These are phyloP conservation scores for Falco concolor DNA, from an alignment of 2,797 vertebrate species.

Conservation along the genomic window DNA sequence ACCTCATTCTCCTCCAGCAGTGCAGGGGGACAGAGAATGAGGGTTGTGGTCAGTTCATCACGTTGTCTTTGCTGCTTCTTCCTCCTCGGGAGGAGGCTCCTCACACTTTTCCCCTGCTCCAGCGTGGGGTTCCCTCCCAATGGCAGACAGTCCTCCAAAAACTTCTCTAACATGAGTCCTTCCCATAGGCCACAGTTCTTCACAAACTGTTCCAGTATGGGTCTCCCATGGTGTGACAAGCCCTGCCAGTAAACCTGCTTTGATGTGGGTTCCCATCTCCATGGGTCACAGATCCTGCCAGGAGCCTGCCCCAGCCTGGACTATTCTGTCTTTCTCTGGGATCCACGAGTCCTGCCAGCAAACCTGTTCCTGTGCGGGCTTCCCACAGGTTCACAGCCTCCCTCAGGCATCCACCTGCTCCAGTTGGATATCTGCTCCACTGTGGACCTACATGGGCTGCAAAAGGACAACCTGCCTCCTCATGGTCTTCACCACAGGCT, in stretches of 20 bases:
- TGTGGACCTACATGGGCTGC: not conserved
- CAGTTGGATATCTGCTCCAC: too few species aligned
- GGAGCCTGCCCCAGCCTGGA: not conserved
- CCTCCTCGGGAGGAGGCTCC: not conserved
- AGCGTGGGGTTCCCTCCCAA: not conserved
- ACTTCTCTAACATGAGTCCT: not conserved
- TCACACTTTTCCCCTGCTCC: not conserved
- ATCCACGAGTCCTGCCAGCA: too few species aligned
- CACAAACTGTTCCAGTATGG: not conserved
- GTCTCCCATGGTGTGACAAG: not conserved
- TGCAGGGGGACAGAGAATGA: not conserved
- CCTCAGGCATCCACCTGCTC: not conserved
- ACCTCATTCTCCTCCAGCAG: not conserved
- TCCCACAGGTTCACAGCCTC: too few species aligned
- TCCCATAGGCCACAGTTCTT: not conserved
- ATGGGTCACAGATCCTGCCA: not conserved
- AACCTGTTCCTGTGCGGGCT: too few species aligned
- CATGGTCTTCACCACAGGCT: accelerated
- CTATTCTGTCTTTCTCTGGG: too few species aligned
- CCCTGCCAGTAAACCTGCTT: not conserved
- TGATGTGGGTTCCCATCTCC: too few species aligned
- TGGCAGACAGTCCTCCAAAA: too few species aligned
- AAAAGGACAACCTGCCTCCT: not conserved
- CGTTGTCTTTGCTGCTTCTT: not conserved
- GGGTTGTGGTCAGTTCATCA: not conserved